Evolutionary conservation across 2,888 invertebrate genomes (phyloP).

Genomic region (Caenorhabditis becei): DNA sequence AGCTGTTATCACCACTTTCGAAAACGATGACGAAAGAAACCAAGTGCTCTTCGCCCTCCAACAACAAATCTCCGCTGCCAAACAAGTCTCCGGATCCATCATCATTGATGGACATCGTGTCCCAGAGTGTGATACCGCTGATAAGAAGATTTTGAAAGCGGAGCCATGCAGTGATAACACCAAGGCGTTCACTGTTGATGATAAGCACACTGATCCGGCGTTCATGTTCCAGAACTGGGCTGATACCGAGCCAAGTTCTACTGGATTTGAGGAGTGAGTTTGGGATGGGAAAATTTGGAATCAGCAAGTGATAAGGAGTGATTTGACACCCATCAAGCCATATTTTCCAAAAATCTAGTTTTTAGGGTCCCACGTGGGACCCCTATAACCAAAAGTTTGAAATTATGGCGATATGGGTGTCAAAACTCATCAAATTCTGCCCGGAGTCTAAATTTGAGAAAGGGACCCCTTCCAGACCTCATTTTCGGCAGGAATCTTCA

Average conservation of each 20-base stretch:
- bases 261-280: slow-evolving; percentile 19
- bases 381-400: too few relatives aligned
- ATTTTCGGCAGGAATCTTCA: too few relatives aligned
- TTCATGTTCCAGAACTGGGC: slow-evolving; percentile 37
- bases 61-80: neutral
- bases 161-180: slow-evolving; percentile 12
- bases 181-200: slow-evolving; percentile 18
- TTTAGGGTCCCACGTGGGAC: too few relatives aligned
- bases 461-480: too few relatives aligned
- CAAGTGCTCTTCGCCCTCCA: slow-evolving; percentile 7
- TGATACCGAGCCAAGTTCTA: slow-evolving; percentile 21
- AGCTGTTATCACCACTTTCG: slow-evolving; percentile 23
- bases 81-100: slow-evolving; percentile 5
- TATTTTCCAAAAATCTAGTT: too few relatives aligned
- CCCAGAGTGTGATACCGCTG: slow-evolving; percentile 4
- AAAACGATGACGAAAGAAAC: slow-evolving; percentile 23
- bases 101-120: slow-evolving; percentile 30
- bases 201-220: slow-evolving; percentile 30
- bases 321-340: too few relatives aligned
- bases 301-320: neutral
- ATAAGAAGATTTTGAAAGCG: slow-evolving; percentile 7
- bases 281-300: neutral
- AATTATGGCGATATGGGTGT: too few relatives aligned
- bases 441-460: too few relatives aligned
- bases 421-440: too few relatives aligned